Conservation (phyloP, 2,797 vertebrate genomes). For the Mionectes olivaceus region DNA sequence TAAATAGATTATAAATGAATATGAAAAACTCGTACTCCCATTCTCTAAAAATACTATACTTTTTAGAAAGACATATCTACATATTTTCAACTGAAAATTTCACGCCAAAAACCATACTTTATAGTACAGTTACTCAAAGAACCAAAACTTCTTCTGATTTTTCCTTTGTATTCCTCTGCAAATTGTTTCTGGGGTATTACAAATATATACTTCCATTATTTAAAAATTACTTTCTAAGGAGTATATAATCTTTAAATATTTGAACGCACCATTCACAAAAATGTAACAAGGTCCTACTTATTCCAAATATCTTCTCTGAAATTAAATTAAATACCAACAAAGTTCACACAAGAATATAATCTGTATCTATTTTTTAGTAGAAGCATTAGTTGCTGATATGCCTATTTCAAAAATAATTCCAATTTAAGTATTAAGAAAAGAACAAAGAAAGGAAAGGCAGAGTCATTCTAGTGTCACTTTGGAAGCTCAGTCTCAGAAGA, state of each 20-base stretch:
- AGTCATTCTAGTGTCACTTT: neutral
- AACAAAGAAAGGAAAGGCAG: neutral
- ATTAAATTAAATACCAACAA: neutral
- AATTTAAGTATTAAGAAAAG: neutral
- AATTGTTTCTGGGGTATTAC: neutral
- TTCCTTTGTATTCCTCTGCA: neutral
- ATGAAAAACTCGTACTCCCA: neutral
- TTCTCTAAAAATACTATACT: neutral
- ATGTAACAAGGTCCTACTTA: neutral
- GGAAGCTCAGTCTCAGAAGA: neutral
- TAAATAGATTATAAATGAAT: neutral
- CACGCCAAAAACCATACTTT: neutral
- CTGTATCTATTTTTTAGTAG: neutral
- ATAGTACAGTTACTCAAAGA: neutral
- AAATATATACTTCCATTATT: neutral
- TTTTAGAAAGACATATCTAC: neutral
- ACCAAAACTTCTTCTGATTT: neutral
- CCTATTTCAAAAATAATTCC: neutral
- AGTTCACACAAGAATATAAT: neutral
- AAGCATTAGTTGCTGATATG: neutral
- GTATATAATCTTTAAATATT: neutral
- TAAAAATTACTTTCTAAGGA: neutral
- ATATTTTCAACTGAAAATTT: neutral
- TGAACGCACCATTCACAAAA: neutral
- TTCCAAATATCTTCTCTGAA: neutral